Evolutionary conservation across 2,888 invertebrate genomes (phyloP).

Genomic region (Lumbricus terrestris): DNA sequence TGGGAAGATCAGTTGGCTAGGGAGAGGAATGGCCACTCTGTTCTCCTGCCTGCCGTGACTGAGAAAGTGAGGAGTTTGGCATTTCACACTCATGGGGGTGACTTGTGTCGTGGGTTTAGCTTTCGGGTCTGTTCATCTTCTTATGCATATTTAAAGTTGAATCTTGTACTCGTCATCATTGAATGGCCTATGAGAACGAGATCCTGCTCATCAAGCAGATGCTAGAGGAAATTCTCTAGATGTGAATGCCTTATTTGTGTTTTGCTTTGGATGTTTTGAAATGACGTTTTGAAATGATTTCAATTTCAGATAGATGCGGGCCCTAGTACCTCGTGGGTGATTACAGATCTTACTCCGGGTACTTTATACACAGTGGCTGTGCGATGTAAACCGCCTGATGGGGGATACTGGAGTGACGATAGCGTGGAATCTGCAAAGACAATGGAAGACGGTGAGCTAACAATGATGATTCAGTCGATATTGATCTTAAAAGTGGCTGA

Average conservation of each 20-base stretch:
- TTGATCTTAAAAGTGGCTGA: neutral
- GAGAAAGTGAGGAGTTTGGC: neutral
- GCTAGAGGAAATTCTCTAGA: too few species aligned
- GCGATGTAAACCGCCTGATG: neutral
- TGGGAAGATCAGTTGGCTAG: neutral
- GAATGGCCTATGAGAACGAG: too few species aligned
- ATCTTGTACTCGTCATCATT: too few species aligned
- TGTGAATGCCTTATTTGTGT: neutral
- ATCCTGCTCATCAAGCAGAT: too few species aligned
- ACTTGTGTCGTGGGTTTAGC: too few species aligned
- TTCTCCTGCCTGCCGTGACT: neutral
- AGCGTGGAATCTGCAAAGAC: neutral
- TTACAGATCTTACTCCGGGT: neutral
- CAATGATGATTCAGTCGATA: neutral
- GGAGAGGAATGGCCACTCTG: neutral
- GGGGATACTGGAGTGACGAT: neutral
- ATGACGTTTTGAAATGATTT: neutral
- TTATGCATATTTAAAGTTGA: too few species aligned
- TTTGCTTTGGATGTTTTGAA: neutral
- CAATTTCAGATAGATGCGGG: neutral
- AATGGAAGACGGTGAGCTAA: conserved; percentile 8
- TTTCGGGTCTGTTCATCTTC: neutral
- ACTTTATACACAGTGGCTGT: neutral
- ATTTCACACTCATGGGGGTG: neutral
- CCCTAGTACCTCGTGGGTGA: neutral